Percentiles rank a stretch among this genome's conserved stretches.
Conservation (phyloP, 2,797 vertebrate genomes). For the Leucoraja ocellata region DNA sequence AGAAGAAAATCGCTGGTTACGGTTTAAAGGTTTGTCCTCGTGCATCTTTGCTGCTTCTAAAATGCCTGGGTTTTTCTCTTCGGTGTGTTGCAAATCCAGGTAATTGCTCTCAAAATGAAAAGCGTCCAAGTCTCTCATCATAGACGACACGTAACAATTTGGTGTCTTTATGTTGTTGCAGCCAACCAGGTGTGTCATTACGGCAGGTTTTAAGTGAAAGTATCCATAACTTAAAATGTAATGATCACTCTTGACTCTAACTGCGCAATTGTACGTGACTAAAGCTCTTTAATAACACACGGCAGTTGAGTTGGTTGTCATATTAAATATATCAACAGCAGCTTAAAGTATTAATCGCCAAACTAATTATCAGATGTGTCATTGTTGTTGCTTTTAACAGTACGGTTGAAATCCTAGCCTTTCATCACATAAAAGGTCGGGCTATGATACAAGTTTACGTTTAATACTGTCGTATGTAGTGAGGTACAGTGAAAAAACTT, state of each 20-base stretch:
- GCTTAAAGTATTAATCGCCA: background rate
- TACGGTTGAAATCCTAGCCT: background rate
- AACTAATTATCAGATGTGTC: background rate
- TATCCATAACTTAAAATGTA: background rate
- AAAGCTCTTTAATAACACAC: background rate
- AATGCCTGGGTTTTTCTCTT: background rate
- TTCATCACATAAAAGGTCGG: background rate
- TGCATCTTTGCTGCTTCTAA: background rate
- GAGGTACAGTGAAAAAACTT: no score
- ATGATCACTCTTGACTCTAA: background rate
- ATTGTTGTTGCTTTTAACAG: background rate
- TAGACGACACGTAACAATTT: background rate
- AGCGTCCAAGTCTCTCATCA: background rate
- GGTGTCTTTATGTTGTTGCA: background rate
- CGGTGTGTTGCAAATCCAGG: background rate
- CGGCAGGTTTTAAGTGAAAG: background rate
- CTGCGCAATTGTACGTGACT: background rate
- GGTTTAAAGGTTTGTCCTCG: slow-evolving; percentile 71
- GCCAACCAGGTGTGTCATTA: background rate
- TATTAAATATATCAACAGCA: background rate
- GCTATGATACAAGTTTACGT: no score
- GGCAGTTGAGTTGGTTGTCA: background rate
- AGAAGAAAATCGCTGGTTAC: slow-evolving; percentile 60
- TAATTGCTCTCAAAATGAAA: background rate
- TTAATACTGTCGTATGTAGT: no score